These are phyloP conservation scores for Asteroscopus sphinx DNA, from an alignment of 2,888 invertebrate species.

Conservation along the genomic window DNA sequence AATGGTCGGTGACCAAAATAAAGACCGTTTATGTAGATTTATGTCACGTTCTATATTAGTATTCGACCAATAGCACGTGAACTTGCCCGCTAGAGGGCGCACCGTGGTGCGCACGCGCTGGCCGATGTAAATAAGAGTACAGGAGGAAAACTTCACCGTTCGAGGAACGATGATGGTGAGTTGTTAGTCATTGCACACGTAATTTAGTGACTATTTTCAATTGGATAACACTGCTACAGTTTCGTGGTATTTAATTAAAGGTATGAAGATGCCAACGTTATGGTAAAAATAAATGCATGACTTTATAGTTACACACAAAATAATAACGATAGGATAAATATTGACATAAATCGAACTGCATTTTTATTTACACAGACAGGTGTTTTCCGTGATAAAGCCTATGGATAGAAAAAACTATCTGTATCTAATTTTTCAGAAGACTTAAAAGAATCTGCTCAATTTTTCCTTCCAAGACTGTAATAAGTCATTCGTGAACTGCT, in stretches of 20 bases:
- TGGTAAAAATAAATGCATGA: slow-evolving; percentile 16
- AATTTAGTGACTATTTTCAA: slow-evolving; percentile 53
- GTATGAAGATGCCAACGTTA: slow-evolving; percentile 15
- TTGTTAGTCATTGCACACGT: slow-evolving; percentile 60
- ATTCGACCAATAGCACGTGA: slow-evolving; percentile 75
- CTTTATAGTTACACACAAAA: slow-evolving; percentile 4
- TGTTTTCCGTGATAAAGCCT: slow-evolving; percentile 5
- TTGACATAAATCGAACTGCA: background rate
- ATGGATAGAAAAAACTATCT: slow-evolving; percentile 18
- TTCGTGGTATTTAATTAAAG: slow-evolving; percentile 36
- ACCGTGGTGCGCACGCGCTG: slow-evolving; percentile 63
- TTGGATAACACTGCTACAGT: slow-evolving; percentile 43
- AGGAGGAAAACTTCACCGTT: slow-evolving; percentile 65
- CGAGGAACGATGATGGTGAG: slow-evolving; percentile 54
- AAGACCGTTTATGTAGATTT: slow-evolving; percentile 85
- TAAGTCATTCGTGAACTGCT: slow-evolving; percentile 48
- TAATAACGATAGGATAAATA: slow-evolving; percentile 8
- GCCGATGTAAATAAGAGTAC: slow-evolving; percentile 53
- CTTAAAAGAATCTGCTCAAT: slow-evolving; percentile 26
- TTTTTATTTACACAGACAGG: slow-evolving; percentile 3
- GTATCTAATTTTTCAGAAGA: too few species aligned
- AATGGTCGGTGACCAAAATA: slow-evolving; percentile 76
- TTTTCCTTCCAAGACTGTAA: slow-evolving; percentile 26
- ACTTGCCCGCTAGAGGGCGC: slow-evolving; percentile 77
- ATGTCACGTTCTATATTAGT: slow-evolving; percentile 86